Evolutionary conservation across 1,140 invertebrate genomes (phyloP), one percentile per base, ranked within the genome.

Genomic region (Ooceraea biroi): DNA sequence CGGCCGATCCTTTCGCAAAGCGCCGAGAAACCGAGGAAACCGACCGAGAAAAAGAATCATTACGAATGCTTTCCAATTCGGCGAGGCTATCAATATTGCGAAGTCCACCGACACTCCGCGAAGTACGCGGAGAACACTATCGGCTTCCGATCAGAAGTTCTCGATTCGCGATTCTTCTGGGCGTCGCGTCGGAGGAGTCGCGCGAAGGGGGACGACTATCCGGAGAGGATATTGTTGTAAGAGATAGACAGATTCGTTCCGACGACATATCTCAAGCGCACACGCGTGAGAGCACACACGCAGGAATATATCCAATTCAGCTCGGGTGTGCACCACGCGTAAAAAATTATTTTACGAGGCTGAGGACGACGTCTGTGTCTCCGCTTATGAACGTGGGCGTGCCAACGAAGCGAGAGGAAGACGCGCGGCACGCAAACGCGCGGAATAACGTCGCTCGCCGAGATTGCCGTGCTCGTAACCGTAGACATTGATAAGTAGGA

Each of bases 401-500:
- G 48, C 19, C 30, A 60, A 30, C 12, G 11, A 22, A 30, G 19
- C 14, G 50, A n/a, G n/a, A n/a, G 5, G 27, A 52, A 50, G 74
- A 66, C 60, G 46, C 30, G 44, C 27, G 60, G 14, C 61, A 66
- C 27, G 19, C n/a, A n/a, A n/a, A n/a, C n/a, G 52, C n/a, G 52
- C 52, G 52, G 30, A 78, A 78, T 25, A 55, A 8, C 17, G 61
- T 22, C 61, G 46, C 74, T 68, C 63, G 63, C 30, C 30, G 48
- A 78, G 63, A 78, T 78, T 55, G 63, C 74, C 36, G 60, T 10
- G 61, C 74, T 78, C 74, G 74, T 78, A 80, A 80, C 76, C 63
- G 36, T 30, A n/a, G 76, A 69, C 50, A 57, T 44, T 80, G 76
- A 80, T 80, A 80, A 80, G 76, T 80, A 80, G 76, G 41, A 80